Percentiles rank a stretch among this genome's conserved stretches.
Evolutionary conservation across 2,888 invertebrate species (phyloP).

Genomic region (Chirona hameri): DNA sequence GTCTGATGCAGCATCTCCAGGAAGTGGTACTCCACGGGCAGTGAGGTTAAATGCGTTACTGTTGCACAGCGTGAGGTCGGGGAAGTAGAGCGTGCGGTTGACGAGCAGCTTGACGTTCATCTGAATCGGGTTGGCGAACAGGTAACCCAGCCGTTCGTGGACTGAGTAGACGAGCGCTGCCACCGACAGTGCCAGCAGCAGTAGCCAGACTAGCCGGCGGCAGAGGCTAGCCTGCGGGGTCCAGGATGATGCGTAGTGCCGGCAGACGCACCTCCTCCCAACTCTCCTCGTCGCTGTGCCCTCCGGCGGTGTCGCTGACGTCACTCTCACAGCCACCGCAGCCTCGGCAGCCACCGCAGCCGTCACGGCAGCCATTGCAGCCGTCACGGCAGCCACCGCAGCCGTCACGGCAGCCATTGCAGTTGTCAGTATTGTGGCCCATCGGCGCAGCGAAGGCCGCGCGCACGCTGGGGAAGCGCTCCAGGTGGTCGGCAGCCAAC

Average conservation of each 20-base stretch:
- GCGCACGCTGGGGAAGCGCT: background rate
- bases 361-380: no score
- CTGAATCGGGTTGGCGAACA: conserved; percentile 13
- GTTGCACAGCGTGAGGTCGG: background rate
- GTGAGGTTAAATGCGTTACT: background rate
- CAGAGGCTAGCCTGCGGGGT: background rate
- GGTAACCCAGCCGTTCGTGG: background rate
- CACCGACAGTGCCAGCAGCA: background rate
- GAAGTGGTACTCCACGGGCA: background rate
- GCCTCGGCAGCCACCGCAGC: background rate
- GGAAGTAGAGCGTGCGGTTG: background rate
- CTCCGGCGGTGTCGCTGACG: background rate
- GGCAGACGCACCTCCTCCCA: background rate
- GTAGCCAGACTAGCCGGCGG: background rate
- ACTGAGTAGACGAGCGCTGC: background rate
- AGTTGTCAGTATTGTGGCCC: background rate
- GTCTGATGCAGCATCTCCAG: background rate
- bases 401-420: no score
- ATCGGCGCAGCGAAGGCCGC: background rate
- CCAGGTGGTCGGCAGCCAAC: background rate
- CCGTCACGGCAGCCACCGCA: no score
- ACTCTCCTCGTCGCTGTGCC: background rate
- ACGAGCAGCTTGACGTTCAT: conserved; percentile 25
- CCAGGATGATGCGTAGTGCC: background rate
- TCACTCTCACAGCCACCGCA: no score